Conservation (phyloP, 2,888 invertebrate species). For the Chironomus riparius region DNA sequence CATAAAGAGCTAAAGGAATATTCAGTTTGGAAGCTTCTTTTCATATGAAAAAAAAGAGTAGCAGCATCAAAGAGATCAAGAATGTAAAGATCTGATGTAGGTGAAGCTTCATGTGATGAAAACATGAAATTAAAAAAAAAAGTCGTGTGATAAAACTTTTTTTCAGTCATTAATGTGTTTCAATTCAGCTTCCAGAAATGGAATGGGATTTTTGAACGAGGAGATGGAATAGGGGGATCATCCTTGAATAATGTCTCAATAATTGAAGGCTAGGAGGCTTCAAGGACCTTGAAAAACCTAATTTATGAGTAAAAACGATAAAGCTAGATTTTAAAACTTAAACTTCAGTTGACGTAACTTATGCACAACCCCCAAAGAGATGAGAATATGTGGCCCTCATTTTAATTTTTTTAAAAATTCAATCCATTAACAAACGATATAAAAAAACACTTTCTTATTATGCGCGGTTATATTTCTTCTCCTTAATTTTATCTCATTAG, state of each 20-base stretch:
- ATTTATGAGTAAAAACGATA: too few species aligned
- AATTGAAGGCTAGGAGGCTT: too few species aligned
- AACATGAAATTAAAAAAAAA: slow-evolving; percentile 21
- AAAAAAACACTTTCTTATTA: slow-evolving; percentile 24
- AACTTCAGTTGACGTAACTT: too few species aligned
- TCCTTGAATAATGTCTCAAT: neutral
- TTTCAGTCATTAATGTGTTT: neutral
- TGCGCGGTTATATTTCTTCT: neutral
- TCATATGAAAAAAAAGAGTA: neutral
- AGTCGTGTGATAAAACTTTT: slow-evolving; percentile 1
- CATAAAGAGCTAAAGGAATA: too few species aligned
- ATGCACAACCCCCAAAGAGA: too few species aligned
- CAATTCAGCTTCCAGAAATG: neutral
- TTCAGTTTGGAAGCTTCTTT: neutral
- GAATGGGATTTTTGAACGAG: neutral
- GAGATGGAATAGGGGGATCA: neutral
- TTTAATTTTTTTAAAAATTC: slow-evolving; percentile 20
- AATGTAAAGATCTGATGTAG: slow-evolving; percentile 11
- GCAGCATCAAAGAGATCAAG: too few species aligned
- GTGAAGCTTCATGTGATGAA: slow-evolving; percentile 16
- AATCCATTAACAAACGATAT: slow-evolving; percentile 26
- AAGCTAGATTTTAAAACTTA: too few species aligned
- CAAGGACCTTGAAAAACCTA: too few species aligned
- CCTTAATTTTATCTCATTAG: slow-evolving; percentile 25
- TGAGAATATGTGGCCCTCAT: slow-evolving; percentile 3